These are phyloP conservation scores for Dasysyrphus albostriatus DNA, from an alignment of 2,888 invertebrate species.

Conservation along the genomic window DNA sequence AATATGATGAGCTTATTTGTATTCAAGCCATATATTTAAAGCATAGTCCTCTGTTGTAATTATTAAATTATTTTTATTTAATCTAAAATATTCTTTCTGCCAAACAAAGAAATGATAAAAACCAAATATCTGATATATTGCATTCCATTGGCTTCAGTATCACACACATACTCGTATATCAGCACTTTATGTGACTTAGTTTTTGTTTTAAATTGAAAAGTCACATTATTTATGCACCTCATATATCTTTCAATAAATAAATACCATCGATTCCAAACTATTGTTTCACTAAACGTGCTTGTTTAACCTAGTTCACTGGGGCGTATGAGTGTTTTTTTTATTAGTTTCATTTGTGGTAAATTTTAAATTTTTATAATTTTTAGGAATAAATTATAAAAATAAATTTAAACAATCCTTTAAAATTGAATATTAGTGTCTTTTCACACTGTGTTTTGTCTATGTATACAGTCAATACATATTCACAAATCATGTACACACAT, in stretches of 20 bases:
- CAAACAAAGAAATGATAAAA: background rate
- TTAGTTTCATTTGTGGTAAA: background rate
- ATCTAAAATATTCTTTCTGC: background rate
- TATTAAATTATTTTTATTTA: too few relatives aligned
- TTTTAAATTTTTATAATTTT: background rate
- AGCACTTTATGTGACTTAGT: background rate
- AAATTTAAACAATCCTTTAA: too few relatives aligned
- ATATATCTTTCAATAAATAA: conserved; percentile 6
- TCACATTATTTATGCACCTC: background rate
- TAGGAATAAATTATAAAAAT: background rate
- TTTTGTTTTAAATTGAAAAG: background rate
- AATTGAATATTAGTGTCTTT: background rate
- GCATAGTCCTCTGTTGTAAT: background rate
- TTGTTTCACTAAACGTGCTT: background rate
- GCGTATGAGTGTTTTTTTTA: conserved; percentile 26
- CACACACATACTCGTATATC: background rate
- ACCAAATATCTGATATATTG: background rate
- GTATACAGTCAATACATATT: background rate
- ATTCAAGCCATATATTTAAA: background rate
- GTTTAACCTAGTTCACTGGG: background rate
- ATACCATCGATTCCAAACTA: background rate
- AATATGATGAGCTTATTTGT: background rate
- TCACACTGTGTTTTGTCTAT: background rate
- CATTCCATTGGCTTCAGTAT: background rate
- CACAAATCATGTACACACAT: too few relatives aligned